A percentile compares a stretch with the other conserved stretches of the same genome.
Evolutionary conservation across 2,888 invertebrate species (phyloP).

Genomic region (Idaea dimidiata): DNA sequence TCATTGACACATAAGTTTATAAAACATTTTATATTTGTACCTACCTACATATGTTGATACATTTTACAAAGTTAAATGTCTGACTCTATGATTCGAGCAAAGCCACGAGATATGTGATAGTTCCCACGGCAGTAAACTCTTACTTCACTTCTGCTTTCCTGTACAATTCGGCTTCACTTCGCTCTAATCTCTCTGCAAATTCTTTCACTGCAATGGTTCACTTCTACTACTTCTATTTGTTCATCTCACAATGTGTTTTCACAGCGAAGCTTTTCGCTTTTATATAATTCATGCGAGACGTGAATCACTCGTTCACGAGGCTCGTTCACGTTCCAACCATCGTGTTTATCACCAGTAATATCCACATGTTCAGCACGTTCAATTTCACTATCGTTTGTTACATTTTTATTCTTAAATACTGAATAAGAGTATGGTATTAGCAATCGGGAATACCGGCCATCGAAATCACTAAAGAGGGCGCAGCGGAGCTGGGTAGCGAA

Average conservation of each 20-base stretch:
- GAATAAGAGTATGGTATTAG: conserved; percentile 76
- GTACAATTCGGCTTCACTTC: conserved; percentile 57
- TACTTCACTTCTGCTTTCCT: conserved; percentile 59
- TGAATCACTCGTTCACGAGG: conserved; percentile 8
- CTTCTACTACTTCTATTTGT: conserved; percentile 6
- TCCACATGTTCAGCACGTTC: conserved; percentile 59
- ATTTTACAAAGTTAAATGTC: conserved; percentile 21
- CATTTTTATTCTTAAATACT: conserved; percentile 59
- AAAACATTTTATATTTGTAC: conserved; percentile 25
- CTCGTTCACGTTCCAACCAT: conserved; percentile 18
- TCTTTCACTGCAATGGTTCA: conserved; percentile 18
- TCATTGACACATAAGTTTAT: conserved; percentile 39
- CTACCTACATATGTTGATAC: conserved; percentile 16
- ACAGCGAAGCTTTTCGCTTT: conserved; percentile 16
- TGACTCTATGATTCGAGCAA: conserved; percentile 20
- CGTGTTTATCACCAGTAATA: conserved; percentile 37
- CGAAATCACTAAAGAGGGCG: conserved; percentile 90
- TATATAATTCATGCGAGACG: conserved; percentile 2
- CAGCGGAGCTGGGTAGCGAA: conserved; percentile 86
- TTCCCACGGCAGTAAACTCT: conserved; percentile 61
- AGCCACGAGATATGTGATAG: conserved; percentile 33
- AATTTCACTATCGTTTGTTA: conserved; percentile 53
- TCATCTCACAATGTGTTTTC: not conserved
- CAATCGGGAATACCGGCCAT: conserved; percentile 82
- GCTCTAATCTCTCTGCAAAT: conserved; percentile 39